These are phyloP conservation scores for Cephalotes varians DNA, from an alignment of 2,888 invertebrate genomes.

Conservation along the genomic window DNA sequence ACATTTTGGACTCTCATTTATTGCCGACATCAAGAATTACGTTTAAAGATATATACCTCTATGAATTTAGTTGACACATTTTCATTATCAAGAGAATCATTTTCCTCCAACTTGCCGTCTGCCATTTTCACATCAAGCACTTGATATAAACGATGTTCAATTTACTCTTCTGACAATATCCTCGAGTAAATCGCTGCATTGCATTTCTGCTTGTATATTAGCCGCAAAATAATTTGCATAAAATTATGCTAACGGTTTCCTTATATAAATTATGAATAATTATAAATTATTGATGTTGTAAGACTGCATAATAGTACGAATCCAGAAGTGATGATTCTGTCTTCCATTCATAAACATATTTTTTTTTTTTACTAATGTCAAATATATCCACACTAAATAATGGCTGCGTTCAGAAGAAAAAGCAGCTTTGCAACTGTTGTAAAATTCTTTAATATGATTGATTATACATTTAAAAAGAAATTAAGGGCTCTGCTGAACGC, in stretches of 20 bases:
- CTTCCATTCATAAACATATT: neutral
- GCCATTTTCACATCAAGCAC: slow-evolving; percentile 48
- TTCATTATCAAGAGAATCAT: slow-evolving; percentile 53
- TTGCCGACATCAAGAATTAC: neutral
- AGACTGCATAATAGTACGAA: slow-evolving; percentile 1
- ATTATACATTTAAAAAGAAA: too few species aligned
- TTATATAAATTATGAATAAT: neutral
- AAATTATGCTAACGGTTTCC: neutral
- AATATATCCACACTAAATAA: slow-evolving; percentile 1
- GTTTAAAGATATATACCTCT: slow-evolving; percentile 54
- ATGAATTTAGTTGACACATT: slow-evolving; percentile 43
- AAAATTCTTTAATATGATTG: too few species aligned
- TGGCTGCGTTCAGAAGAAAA: too few species aligned
- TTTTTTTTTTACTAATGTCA: slow-evolving; percentile 9
- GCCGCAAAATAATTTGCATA: neutral
- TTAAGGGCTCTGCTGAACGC: too few species aligned
- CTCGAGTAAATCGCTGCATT: neutral
- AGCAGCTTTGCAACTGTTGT: too few species aligned
- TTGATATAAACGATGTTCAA: neutral
- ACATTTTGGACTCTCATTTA: neutral
- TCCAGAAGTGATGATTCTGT: neutral
- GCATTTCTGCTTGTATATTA: neutral
- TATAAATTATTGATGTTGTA: slow-evolving; percentile 3
- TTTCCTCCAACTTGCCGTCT: slow-evolving; percentile 10
- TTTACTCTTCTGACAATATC: neutral